A percentile compares a stretch with the other conserved stretches of the same genome.
Evolutionary conservation across 2,888 invertebrate genomes (phyloP).

Genomic region (Blastobasis lacticolella): DNA sequence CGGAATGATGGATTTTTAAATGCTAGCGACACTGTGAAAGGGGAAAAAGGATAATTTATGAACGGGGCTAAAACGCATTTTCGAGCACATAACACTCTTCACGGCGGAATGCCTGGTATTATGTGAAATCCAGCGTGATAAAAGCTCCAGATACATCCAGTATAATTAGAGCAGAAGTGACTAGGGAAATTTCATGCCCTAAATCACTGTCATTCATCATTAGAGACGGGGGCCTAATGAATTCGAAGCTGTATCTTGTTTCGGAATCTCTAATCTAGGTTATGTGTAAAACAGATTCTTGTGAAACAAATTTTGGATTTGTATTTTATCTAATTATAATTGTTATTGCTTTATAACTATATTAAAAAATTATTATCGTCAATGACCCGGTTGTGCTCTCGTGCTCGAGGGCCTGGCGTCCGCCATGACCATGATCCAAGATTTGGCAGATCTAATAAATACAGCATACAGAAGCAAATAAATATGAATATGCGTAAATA

Average conservation of each 20-base stretch:
- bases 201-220: slow-evolving; percentile 1
- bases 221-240: neutral
- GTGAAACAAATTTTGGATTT: neutral
- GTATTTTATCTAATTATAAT: too few relatives aligned
- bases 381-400: too few relatives aligned
- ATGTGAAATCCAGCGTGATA: neutral
- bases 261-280: neutral
- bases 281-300: neutral
- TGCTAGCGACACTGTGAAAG: slow-evolving; percentile 48
- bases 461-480: too few relatives aligned
- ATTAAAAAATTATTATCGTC: too few relatives aligned
- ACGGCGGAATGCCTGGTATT: neutral
- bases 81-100: neutral
- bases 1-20: slow-evolving; percentile 64
- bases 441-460: too few relatives aligned
- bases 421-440: too few relatives aligned
- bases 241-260: neutral
- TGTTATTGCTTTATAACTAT: too few relatives aligned
- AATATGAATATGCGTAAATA: neutral
- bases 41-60: slow-evolving; percentile 49
- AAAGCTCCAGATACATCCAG: neutral
- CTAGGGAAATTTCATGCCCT: neutral
- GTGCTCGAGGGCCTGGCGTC: too few relatives aligned
- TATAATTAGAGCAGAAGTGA: neutral
- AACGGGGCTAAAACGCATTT: slow-evolving; percentile 20